These are phyloP conservation scores for Boulengeromyrus knoepffleri DNA, from an alignment of 2,113 vertebrate species.

Conservation along the genomic window DNA sequence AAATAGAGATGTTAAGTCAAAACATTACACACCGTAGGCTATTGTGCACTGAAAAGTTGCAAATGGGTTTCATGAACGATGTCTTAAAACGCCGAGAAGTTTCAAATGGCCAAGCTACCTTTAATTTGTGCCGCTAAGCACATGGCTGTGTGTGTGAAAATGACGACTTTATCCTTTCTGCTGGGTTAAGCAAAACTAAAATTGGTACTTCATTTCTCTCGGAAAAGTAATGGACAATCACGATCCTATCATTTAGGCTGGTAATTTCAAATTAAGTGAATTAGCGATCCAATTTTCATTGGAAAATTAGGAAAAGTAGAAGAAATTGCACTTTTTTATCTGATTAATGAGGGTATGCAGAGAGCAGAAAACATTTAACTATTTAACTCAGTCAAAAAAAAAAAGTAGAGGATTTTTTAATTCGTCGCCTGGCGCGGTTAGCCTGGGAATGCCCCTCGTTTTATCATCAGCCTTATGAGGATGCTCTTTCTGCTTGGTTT, in stretches of 20 bases:
- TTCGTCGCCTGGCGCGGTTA: conserved; percentile 63
- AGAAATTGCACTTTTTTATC: conserved; percentile 12
- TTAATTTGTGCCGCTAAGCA: not conserved
- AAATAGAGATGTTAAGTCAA: not conserved
- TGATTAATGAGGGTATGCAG: conserved; percentile 1
- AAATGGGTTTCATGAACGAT: not conserved
- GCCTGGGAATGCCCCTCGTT: conserved; percentile 24
- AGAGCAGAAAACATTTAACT: not conserved
- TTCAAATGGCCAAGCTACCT: not conserved
- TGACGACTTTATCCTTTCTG: not conserved
- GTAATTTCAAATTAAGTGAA: conserved; percentile 9
- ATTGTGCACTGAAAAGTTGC: not conserved
- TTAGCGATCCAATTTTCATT: conserved; percentile 6
- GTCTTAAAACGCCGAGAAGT: not conserved
- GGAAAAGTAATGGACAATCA: conserved; percentile 8
- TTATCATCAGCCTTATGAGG: conserved; percentile 61
- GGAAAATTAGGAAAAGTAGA: conserved; percentile 2
- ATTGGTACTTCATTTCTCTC: not conserved
- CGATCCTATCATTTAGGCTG: not conserved
- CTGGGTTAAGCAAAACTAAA: conserved; percentile 2
- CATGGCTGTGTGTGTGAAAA: not conserved
- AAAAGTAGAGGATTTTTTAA: conserved; percentile 32
- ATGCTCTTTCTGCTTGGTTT: conserved; percentile 62
- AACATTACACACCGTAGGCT: not conserved
- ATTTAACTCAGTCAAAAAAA: conserved; percentile 39